phyloP scores from a whole-genome alignment of 2,113 vertebrate species.

The Cephalopterus ornatus region DNA sequence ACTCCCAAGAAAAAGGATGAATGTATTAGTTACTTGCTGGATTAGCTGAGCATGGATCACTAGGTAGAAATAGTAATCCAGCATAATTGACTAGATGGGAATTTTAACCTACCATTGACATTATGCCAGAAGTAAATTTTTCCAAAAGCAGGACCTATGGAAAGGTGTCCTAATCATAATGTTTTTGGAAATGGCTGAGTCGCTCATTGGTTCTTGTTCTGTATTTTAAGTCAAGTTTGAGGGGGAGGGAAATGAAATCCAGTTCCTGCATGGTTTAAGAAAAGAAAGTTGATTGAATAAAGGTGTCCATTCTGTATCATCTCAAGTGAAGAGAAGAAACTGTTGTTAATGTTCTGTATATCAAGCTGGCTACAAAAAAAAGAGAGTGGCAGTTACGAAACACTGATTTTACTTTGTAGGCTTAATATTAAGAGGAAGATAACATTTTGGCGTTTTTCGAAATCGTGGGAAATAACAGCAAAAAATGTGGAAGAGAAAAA shows the following conservation, averaged over 20 bases:
- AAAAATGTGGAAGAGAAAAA: neutral
- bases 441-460: neutral
- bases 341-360: neutral
- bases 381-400: neutral
- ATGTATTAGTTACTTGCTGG: neutral
- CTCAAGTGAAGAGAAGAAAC: neutral
- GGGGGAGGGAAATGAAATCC: neutral
- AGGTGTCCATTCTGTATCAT: neutral
- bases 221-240: neutral
- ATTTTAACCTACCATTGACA: neutral
- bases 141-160: neutral
- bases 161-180: neutral
- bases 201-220: neutral
- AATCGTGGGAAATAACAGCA: neutral
- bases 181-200: neutral
- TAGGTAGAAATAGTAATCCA: neutral
- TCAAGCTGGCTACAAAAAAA: neutral
- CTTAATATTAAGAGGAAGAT: neutral
- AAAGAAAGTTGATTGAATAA: neutral
- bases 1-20: neutral
- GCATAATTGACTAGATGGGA: neutral
- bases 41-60: neutral
- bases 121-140: neutral
- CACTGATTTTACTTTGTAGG: neutral
- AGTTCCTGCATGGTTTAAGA: neutral